Evolutionary conservation across 2,888 invertebrate species (phyloP).

Genomic region (Megastigmus dorsalis): DNA sequence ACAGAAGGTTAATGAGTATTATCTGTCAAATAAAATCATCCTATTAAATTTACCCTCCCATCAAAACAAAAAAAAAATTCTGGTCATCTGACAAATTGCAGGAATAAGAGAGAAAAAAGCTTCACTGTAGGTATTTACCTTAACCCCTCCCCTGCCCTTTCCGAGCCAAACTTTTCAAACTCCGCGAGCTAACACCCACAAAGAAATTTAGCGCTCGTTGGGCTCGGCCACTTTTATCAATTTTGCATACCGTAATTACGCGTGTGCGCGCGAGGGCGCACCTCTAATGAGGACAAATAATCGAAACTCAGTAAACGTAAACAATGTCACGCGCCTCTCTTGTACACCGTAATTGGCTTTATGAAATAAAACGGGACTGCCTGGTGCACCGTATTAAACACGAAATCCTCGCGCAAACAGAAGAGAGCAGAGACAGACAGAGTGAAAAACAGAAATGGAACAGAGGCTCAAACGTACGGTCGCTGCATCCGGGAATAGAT

Average conservation of each 20-base stretch:
- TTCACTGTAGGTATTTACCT: no score
- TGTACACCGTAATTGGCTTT: constrained; percentile 51
- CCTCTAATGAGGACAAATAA: constrained; percentile 49
- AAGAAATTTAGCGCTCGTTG: constrained; percentile 29
- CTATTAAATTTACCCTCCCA: no score
- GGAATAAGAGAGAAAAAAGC: no score
- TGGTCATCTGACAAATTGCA: no score
- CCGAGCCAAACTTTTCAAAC: no score
- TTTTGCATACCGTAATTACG: constrained; percentile 48
- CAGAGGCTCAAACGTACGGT: no score
- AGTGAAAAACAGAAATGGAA: neutral
- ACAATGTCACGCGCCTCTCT: constrained; percentile 8
- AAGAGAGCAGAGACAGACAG: neutral
- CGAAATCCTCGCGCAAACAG: constrained; percentile 3
- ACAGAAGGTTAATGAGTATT: no score
- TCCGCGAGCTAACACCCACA: neutral
- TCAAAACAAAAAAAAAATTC: no score
- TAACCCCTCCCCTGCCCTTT: no score
- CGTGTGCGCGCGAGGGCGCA: constrained; percentile 3
- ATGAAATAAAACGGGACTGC: constrained; percentile 46
- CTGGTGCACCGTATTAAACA: constrained; percentile 25
- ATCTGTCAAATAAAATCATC: no score
- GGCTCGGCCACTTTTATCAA: constrained; percentile 49
- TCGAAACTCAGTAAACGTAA: constrained; percentile 32
- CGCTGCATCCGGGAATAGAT: no score